A percentile compares a stretch with the other conserved stretches of the same genome.
Conservation (phyloP, 2,888 invertebrate species). For the Synanthedon vespiformis region DNA sequence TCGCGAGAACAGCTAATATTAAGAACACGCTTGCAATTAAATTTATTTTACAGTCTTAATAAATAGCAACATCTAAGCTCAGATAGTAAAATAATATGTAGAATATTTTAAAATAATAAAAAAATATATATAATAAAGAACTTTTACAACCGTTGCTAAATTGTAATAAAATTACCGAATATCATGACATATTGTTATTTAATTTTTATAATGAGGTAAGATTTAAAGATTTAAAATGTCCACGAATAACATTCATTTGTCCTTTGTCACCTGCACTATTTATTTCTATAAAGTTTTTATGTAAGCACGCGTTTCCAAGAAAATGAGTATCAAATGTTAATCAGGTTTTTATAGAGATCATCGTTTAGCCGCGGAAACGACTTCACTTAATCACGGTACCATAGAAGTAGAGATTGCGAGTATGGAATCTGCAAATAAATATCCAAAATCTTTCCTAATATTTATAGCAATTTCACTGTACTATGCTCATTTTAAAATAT, state of each 20-base stretch:
- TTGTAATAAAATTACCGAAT: neutral
- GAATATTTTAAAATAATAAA: no score
- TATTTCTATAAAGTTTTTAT: neutral
- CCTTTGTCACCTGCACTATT: neutral
- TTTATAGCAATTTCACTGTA: no score
- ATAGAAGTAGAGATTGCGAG: neutral
- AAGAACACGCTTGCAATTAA: no score
- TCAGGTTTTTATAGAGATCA: neutral
- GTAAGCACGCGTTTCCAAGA: neutral
- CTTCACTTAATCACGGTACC: slow-evolving; percentile 4
- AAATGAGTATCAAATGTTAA: neutral
- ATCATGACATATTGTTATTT: neutral
- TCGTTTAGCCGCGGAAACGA: slow-evolving; percentile 1
- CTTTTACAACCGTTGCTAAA: neutral
- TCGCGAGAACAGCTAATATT: no score
- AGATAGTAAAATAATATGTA: no score
- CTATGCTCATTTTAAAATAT: no score
- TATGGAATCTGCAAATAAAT: neutral
- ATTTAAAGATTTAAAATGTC: neutral
- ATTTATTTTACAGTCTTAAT: no score
- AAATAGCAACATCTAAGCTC: no score
- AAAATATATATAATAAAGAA: no score
- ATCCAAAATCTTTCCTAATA: neutral
- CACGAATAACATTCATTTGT: neutral
- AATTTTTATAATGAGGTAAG: neutral